Evolutionary conservation across 2,888 invertebrate species (phyloP).

Genomic region (Cephus nigrinus): DNA sequence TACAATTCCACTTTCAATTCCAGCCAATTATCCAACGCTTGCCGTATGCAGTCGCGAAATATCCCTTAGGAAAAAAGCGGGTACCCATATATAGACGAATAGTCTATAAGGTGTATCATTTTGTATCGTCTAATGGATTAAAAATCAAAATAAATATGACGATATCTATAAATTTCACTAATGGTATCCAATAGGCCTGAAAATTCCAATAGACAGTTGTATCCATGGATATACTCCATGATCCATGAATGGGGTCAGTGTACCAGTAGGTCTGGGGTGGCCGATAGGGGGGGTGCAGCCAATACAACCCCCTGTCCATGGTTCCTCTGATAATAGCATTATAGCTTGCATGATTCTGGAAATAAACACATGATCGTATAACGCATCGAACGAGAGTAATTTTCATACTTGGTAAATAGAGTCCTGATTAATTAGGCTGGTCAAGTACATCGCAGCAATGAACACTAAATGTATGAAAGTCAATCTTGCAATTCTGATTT

Average conservation of each 20-base stretch:
- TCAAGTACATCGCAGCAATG: constrained; percentile 46
- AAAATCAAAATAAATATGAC: background rate
- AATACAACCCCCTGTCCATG: constrained; percentile 27
- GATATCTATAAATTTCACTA: background rate
- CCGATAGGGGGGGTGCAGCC: constrained; percentile 16
- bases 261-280: constrained; percentile 50
- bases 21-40: background rate
- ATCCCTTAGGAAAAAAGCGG: background rate
- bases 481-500: background rate
- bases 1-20: background rate
- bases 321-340: constrained; percentile 62
- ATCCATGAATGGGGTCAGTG: constrained; percentile 50
- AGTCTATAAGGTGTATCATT: no score
- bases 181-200: background rate
- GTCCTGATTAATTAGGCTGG: constrained; percentile 41
- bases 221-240: background rate
- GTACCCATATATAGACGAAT: background rate
- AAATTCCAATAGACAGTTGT: background rate
- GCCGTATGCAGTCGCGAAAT: background rate
- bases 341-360: constrained; percentile 61
- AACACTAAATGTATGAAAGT: constrained; percentile 31
- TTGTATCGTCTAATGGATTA: background rate
- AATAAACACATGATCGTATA: constrained; percentile 52
- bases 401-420: background rate
- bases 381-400: background rate